Evolutionary conservation across 1,140 invertebrate genomes (phyloP), one percentile per base, ranked within the genome.

Genomic region (Vanessa tameamea): DNA sequence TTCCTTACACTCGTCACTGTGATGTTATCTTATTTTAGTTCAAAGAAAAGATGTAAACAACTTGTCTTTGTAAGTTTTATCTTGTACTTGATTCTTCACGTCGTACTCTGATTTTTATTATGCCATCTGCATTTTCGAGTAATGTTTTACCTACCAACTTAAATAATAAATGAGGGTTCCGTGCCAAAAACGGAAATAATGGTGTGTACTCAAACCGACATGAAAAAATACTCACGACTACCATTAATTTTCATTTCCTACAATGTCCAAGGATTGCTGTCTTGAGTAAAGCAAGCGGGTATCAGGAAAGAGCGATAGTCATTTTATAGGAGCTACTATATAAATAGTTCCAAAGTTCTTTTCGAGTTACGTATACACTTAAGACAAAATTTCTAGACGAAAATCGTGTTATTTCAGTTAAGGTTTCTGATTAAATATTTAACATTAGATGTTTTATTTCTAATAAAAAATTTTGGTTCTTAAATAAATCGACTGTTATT

Each of bases 201-300:
- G 88, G 90, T 89, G 85, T 91, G 82, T 91, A 88, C 90, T 91
- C 88, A 85, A 86, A 91, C 85, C 85, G 81, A 92, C 90, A 92
- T 84, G 90, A 91, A 92, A 92, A 92, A 90, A 92, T 92, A 92
- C 90, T 92, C 82, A 76, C 84, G 82, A 77, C 84, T 74, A 84
- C 83, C 89, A 92, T 92, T 92, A 91, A 92, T 92, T 92, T 90
- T 91, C 89, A 92, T 92, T 91, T 90, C 82, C 73, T 77, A 84
- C 82, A 84, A 87, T 86, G 88, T 84, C 84, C 85, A 83, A 78
- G 80, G 82, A 87, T 85, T 87, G 88, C 82, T 85, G 86, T 88
- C 89, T 87, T 87, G 85, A 87, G 83, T 82, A 83, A 85, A 83
- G 80, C 81, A 83, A 87, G 78, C 78, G 80, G 72, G 80, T 77